Evolutionary conservation across 2,888 invertebrate species (phyloP), one percentile per base, ranked within the genome.

Genomic region (Cordylochernes scorpioides): DNA sequence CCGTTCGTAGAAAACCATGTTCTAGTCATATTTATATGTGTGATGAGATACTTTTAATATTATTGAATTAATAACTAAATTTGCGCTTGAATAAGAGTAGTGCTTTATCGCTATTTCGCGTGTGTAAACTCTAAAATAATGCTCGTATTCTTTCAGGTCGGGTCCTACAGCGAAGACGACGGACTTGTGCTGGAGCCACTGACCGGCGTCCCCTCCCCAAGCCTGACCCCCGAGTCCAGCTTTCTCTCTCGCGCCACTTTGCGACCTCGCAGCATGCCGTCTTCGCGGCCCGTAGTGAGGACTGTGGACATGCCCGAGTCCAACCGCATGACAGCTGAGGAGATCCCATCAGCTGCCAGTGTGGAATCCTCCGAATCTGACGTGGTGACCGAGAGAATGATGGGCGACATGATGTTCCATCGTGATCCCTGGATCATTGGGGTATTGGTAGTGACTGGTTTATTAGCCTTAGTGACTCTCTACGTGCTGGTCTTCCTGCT

Each of bases 401-500:
- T 10, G 6, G 28, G 25, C 21, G 30, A 30, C 4, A 28, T 29
- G 9, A 27, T 22, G 8, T 25, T 24, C 2, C 22, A 29, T 4
- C 22, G 17, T 3, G 24, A 27, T 2, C 28, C 38, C 3, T 41
- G 41, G 41, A 30, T 38, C 1, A 14, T 22, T 6, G 22, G 22
- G 5, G 35, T 40, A 3, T 19, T 41, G 7, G 32, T 33, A 4
- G 18, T 32, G 9, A 34, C 31, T 8, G 33, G 36, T 7, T 22
- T 34, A 21, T 32, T 38, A 2, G 31, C 33, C 5, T 28, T 41
- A 7, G 27, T 39, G 10, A 32, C 41, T 6, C 31, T 41, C 1
- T 41, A 41, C 22, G 28, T 36, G 4, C 25, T 37, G n/a, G 40
- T 40, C n/a, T 41, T 39, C 25, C 32, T 40, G 3, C 17, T 41